Base-by-base conservation (phyloP, 2,888 invertebrate genomes). In the Actias luna region DNA sequence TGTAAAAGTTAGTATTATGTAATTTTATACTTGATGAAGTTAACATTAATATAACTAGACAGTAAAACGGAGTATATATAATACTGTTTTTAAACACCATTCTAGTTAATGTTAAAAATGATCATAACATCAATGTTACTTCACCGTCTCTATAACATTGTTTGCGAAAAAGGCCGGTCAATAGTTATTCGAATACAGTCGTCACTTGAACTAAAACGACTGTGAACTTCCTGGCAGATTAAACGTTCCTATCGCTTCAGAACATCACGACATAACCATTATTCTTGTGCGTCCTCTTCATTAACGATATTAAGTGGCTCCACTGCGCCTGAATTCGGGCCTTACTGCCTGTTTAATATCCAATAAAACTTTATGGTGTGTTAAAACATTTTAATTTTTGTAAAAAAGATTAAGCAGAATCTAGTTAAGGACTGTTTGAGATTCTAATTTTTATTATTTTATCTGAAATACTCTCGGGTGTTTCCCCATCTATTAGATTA, bases 201-300 rank as follows among this genome's bases (percentile, higher is more conserved):
- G 18, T 25, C 25, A 25, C 25, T 50, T 25, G 25, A 25, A 50
- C 25, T 50, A 25, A 50, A 25, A 25, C 22, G 10, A 33, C 22
- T 25, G 46, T 25, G 29, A 52, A 22, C 61, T 39, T 10, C 39
- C 27, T n/a, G 25, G 27, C 12, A 52, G 55, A 55, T 61, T 61
- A 55, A 61, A 61, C 36, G 31, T 14, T 29, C 61, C 42, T 55
- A 29, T 59, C 59, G 65, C 70, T 67, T 71, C 73, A 65, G 72
- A 76, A 72, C 61, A 71, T 61, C 46, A 50, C 61, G 31, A 58
- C 63, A 61, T 64, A 31, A 59, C 64, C 63, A 65, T 69, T 68
- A 66, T 62, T 65, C 65, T 64, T 67, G 67, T 63, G 60, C 61
- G 52, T 61, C 61, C 65, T 64, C 67, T 69, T 69, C 67, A 69